Percentiles rank a stretch among this genome's conserved stretches.
These are phyloP conservation scores for Tetraodon nigroviridis DNA, from an alignment of 2,113 vertebrate species.

Conservation along the genomic window DNA sequence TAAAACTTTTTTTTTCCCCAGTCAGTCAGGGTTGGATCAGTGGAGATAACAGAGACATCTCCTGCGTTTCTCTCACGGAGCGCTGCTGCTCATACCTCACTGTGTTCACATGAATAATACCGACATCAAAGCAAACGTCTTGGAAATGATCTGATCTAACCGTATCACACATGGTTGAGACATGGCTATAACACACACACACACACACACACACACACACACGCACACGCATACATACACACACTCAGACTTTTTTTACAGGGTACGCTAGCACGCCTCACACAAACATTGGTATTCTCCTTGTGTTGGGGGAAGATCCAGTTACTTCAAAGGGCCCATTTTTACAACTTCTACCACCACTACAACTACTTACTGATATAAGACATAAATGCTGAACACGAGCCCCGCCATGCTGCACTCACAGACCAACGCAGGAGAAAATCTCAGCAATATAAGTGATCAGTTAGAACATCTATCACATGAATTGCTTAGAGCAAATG, in stretches of 20 bases:
- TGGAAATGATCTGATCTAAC: slow-evolving; percentile 68
- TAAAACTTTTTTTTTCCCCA: slow-evolving; percentile 10
- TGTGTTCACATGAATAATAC: slow-evolving; percentile 66
- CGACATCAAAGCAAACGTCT: slow-evolving; percentile 68
- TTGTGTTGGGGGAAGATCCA: slow-evolving; percentile 42
- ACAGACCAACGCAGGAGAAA: slow-evolving; percentile 31
- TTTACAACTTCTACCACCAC: slow-evolving; percentile 47
- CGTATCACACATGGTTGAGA: slow-evolving; percentile 58
- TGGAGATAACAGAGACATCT: slow-evolving; percentile 56
- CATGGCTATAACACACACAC: slow-evolving; percentile 45
- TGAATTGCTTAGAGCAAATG: slow-evolving; percentile 39
- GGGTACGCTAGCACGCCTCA: slow-evolving; percentile 25
- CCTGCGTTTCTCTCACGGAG: slow-evolving; percentile 49
- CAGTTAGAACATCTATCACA: slow-evolving; percentile 24
- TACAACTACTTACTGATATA: slow-evolving; percentile 27
- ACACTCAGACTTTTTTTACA: neutral
- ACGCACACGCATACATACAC: slow-evolving; percentile 1
- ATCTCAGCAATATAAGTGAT: slow-evolving; percentile 18
- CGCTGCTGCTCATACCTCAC: slow-evolving; percentile 48
- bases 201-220: slow-evolving; percentile 1
- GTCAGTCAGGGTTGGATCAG: slow-evolving; percentile 43
- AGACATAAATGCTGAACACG: slow-evolving; percentile 37
- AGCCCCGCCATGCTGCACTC: slow-evolving; percentile 22
- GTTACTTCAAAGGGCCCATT: slow-evolving; percentile 64
- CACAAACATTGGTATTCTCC: slow-evolving; percentile 63